Percentiles rank a stretch among this genome's conserved stretches.
Evolutionary conservation across 2,888 invertebrate genomes (phyloP).

Genomic region (Allophyes oxyacanthae): DNA sequence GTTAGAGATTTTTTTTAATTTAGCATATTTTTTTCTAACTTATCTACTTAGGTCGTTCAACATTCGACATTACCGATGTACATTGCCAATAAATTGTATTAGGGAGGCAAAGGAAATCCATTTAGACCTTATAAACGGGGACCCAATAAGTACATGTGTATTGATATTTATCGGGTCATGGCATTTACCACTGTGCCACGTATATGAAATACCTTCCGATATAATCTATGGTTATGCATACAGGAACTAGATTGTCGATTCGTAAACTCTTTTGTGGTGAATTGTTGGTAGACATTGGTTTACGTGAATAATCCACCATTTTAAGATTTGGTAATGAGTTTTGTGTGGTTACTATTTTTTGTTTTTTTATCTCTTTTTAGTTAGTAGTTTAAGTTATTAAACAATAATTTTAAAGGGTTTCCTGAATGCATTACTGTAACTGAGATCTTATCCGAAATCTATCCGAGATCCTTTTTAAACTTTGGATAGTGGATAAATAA

Average conservation of each 20-base stretch:
- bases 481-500: too few relatives aligned
- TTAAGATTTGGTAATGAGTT: not conserved
- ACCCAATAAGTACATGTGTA: slow-evolving; percentile 46
- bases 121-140: slow-evolving; percentile 45
- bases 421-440: too few relatives aligned
- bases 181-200: slow-evolving; percentile 30
- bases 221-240: slow-evolving; percentile 24
- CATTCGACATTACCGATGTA: slow-evolving; percentile 34
- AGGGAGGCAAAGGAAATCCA: slow-evolving; percentile 48
- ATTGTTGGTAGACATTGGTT: slow-evolving; percentile 9
- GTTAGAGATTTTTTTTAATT: too few relatives aligned
- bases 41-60: slow-evolving; percentile 22
- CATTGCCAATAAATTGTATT: slow-evolving; percentile 39
- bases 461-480: too few relatives aligned
- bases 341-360: too few relatives aligned
- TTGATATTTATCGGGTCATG: slow-evolving; percentile 45
- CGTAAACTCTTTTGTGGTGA: slow-evolving; percentile 11
- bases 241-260: slow-evolving; percentile 28
- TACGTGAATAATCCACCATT: slow-evolving; percentile 1
- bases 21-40: slow-evolving; percentile 18
- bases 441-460: too few relatives aligned
- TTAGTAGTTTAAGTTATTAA: too few relatives aligned
- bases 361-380: too few relatives aligned
- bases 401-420: too few relatives aligned
- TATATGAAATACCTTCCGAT: slow-evolving; percentile 35